Evolutionary conservation across 2,888 invertebrate species (phyloP).

Genomic region (Limnephilus auricula): DNA sequence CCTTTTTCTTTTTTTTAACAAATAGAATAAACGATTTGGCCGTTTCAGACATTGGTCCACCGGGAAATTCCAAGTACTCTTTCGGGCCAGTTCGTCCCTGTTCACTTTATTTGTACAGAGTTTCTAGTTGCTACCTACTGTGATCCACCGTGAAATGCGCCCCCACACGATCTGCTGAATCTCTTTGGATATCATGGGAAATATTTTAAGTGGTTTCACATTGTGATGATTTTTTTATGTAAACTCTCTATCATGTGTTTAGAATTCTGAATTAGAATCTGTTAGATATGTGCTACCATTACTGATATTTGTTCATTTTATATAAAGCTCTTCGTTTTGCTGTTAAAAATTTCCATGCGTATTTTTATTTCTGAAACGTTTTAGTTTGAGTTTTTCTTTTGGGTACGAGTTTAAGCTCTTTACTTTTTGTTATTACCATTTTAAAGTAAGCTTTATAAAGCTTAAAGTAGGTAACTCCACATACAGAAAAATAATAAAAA

Average conservation of each 20-base stretch:
- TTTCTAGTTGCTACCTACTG: not conserved
- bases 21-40: too few species aligned
- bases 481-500: not conserved
- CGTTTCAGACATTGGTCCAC: not conserved
- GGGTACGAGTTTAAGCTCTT: not conserved
- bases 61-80: not conserved
- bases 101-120: not conserved
- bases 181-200: not conserved
- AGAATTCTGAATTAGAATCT: not conserved
- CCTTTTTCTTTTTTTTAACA: too few species aligned
- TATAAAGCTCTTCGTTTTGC: not conserved
- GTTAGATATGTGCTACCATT: not conserved
- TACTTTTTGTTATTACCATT: not conserved
- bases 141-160: too few species aligned
- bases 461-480: too few species aligned
- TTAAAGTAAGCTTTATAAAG: not conserved
- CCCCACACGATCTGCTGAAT: not conserved
- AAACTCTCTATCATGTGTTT: not conserved
- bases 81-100: not conserved
- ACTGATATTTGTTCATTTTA: not conserved
- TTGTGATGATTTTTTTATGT: not conserved
- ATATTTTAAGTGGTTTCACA: not conserved
- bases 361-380: not conserved
- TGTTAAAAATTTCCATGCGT: not conserved
- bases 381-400: not conserved